Evolutionary conservation across 1,140 invertebrate species (phyloP).

Genomic region (Trichonephila inaurata): DNA sequence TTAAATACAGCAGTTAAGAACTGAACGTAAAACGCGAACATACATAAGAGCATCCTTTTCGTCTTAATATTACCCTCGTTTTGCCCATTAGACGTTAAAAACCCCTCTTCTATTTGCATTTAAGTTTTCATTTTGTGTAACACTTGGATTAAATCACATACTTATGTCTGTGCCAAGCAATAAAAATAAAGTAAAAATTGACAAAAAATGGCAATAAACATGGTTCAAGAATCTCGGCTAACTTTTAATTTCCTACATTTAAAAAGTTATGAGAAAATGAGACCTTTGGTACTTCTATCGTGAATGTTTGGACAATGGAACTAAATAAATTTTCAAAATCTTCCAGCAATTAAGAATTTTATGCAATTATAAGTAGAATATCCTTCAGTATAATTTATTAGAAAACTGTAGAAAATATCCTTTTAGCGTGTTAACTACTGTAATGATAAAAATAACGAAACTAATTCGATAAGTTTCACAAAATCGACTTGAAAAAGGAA

Average conservation of each 20-base stretch:
- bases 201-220: not conserved
- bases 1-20: constrained; percentile 23
- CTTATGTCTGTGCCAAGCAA: not conserved
- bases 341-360: not conserved
- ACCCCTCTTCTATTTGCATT: constrained; percentile 10
- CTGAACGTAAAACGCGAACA: not conserved
- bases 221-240: not conserved
- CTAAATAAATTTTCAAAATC: not conserved
- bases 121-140: constrained; percentile 28
- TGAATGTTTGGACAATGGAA: not conserved
- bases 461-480: too few relatives aligned
- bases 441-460: too few relatives aligned
- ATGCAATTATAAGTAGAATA: not conserved
- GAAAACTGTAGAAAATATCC: too few relatives aligned
- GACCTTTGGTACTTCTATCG: not conserved
- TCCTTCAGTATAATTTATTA: not conserved
- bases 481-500: too few relatives aligned
- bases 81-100: constrained; percentile 28
- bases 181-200: not conserved
- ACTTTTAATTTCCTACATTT: too few relatives aligned
- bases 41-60: not conserved
- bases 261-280: not conserved
- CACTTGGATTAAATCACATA: not conserved
- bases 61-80: not conserved
- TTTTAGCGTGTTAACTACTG: too few relatives aligned